Evolutionary conservation across 2,797 vertebrate genomes (phyloP).

Genomic region (Megaceryle alcyon): DNA sequence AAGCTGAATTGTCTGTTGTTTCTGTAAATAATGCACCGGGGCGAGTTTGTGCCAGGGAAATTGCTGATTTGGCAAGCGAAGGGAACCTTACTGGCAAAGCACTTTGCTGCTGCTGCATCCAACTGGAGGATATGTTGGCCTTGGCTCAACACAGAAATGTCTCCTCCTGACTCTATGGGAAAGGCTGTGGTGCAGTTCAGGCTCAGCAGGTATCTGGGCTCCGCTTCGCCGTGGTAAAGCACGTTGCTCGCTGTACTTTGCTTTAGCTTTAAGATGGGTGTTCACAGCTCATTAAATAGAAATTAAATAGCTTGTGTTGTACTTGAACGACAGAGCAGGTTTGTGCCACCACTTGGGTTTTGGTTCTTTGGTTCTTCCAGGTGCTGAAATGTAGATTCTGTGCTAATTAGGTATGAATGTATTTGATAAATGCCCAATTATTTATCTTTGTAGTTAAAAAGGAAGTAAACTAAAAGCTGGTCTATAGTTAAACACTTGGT

Average conservation of each 20-base stretch:
- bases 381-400: background rate
- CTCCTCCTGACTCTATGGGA: background rate
- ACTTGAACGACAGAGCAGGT: background rate
- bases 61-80: background rate
- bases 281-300: background rate
- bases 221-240: background rate
- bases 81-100: background rate
- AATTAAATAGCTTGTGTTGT: background rate
- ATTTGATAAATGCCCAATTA: background rate
- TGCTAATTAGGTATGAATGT: accelerated
- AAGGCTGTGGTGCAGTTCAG: background rate
- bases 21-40: background rate
- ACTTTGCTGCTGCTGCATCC: background rate
- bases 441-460: background rate
- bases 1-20: background rate
- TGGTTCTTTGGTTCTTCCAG: background rate
- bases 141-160: background rate
- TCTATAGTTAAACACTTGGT: too few relatives aligned
- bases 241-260: accelerated
- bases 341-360: background rate
- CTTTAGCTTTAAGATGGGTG: background rate
- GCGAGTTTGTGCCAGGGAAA: background rate
- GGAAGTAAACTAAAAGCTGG: too few relatives aligned
- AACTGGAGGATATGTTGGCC: background rate
- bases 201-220: background rate